These are phyloP conservation scores for Cetonia aurata DNA, from an alignment of 2,888 invertebrate genomes.

Conservation along the genomic window DNA sequence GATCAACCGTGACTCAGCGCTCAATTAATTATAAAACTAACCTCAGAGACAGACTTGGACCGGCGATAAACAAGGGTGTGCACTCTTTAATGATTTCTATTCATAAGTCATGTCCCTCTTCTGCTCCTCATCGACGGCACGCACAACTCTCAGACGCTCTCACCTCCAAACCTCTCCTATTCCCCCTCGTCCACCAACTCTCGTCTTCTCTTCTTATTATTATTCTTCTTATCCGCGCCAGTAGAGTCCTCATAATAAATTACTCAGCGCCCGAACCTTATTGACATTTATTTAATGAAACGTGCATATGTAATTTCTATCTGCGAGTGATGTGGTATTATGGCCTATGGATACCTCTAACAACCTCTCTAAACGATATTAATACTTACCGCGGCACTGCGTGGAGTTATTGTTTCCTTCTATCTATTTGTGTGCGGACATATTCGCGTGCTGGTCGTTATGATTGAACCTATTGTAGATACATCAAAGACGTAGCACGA, in stretches of 20 bases:
- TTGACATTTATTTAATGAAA: slow-evolving; percentile 48
- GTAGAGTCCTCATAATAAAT: slow-evolving; percentile 46
- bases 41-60: slow-evolving; percentile 53
- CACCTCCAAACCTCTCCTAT: slow-evolving; percentile 30
- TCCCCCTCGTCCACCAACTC: slow-evolving; percentile 7
- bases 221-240: slow-evolving; percentile 40
- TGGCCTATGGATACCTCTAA: slow-evolving; percentile 25
- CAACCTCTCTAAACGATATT: slow-evolving; percentile 33
- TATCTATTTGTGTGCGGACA: slow-evolving; percentile 25
- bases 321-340: slow-evolving; percentile 35
- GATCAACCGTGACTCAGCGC: slow-evolving; percentile 57
- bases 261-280: slow-evolving; percentile 43
- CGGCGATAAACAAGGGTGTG: slow-evolving; percentile 59
- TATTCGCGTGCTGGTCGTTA: slow-evolving; percentile 14
- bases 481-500: slow-evolving; percentile 8
- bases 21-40: slow-evolving; percentile 60
- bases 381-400: slow-evolving; percentile 23
- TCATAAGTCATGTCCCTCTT: slow-evolving; percentile 46
- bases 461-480: slow-evolving; percentile 3
- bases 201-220: slow-evolving; percentile 29
- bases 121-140: slow-evolving; percentile 5
- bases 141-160: slow-evolving; percentile 31
- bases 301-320: slow-evolving; percentile 46
- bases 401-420: slow-evolving; percentile 37
- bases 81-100: slow-evolving; percentile 56